Evolutionary conservation across 2,113 vertebrate genomes (phyloP).

Genomic region (Vicugna pacos): DNA sequence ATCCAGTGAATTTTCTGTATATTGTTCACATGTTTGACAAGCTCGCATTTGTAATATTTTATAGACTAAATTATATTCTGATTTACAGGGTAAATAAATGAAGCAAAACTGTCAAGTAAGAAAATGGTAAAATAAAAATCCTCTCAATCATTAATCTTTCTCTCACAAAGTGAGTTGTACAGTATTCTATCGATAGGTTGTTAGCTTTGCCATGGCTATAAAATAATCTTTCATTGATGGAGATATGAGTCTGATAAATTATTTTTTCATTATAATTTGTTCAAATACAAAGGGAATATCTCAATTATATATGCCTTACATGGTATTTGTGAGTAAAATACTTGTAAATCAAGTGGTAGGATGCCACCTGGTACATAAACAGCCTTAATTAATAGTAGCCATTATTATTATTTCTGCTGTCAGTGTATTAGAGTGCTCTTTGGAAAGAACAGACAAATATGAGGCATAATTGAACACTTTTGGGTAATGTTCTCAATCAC

Average conservation of each 20-base stretch:
- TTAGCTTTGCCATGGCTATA: not conserved
- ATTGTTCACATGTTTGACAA: not conserved
- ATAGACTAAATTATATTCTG: not conserved
- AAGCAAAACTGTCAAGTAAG: not conserved
- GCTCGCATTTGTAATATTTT: not conserved
- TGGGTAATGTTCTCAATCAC: not conserved
- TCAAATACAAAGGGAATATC: not conserved
- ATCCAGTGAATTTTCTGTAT: not conserved
- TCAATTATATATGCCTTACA: not conserved
- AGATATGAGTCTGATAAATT: not conserved
- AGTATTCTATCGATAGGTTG: not conserved
- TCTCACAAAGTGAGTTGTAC: not conserved
- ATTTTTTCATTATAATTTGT: not conserved
- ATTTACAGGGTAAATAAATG: slow-evolving; percentile 22
- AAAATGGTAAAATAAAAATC: slow-evolving; percentile 38
- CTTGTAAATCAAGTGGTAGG: not conserved
- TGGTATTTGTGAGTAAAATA: not conserved
- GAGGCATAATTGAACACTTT: not conserved
- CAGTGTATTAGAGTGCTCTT: not conserved
- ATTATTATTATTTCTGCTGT: not conserved
- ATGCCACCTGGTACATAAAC: not conserved
- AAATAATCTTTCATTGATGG: not conserved
- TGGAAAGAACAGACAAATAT: not conserved
- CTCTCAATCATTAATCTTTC: not conserved
- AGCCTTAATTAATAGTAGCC: not conserved